Evolutionary conservation across 2,797 vertebrate species (phyloP).

Genomic region (Bovichtus variegatus): DNA sequence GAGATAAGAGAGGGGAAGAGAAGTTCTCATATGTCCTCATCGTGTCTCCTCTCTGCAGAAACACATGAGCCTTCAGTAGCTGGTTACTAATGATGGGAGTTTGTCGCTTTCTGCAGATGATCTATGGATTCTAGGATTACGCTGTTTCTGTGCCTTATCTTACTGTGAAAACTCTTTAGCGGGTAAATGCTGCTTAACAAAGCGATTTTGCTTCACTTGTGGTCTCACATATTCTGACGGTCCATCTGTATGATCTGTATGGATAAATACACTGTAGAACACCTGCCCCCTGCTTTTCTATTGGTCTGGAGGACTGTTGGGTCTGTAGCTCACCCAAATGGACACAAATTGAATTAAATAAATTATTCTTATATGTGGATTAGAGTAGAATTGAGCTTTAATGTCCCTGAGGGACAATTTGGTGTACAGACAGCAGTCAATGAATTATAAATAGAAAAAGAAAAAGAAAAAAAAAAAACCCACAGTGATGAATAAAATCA

Average conservation of each 20-base stretch:
- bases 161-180: neutral
- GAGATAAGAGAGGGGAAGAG: neutral
- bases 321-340: neutral
- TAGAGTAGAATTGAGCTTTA: constrained; percentile 12
- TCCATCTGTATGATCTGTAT: neutral
- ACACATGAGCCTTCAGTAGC: neutral
- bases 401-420: neutral
- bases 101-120: neutral
- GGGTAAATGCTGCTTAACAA: neutral
- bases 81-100: neutral
- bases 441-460: neutral
- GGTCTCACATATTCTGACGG: neutral
- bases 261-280: neutral
- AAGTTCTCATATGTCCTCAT: neutral
- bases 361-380: neutral
- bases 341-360: constrained; percentile 4
- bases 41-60: neutral
- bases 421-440: neutral
- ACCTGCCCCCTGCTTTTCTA: constrained; percentile 11
- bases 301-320: neutral
- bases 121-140: neutral
- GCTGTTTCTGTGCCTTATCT: neutral
- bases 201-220: neutral
- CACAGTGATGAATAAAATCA: neutral
- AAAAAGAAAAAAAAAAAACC: too few species aligned